phyloP scores from a whole-genome alignment of 1,140 invertebrate genomes.

The Cydia amplana region DNA sequence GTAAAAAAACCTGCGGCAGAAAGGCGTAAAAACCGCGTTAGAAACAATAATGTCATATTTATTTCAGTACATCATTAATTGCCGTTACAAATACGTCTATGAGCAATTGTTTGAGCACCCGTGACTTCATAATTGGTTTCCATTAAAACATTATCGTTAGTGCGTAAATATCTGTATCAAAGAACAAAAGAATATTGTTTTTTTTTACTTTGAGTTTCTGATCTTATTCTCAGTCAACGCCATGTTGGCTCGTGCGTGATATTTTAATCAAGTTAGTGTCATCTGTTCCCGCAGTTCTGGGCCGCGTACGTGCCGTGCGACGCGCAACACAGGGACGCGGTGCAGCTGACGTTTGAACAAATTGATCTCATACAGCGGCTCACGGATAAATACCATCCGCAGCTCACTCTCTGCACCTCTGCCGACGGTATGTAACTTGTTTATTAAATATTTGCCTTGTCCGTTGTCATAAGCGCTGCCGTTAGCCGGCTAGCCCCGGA shows the following conservation, averaged over 20 bases:
- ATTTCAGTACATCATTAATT: no score
- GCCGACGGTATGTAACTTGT: constrained; percentile 82
- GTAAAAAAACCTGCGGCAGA: no score
- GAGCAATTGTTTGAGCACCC: no score
- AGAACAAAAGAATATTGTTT: background rate
- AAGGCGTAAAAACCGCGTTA: no score
- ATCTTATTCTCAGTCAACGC: constrained; percentile 52
- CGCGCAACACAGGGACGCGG: constrained; percentile 91
- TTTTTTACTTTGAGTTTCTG: background rate
- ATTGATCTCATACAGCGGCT: constrained; percentile 92
- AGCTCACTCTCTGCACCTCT: constrained; percentile 88
- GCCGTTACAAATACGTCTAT: no score
- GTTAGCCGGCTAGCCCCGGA: background rate
- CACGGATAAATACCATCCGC: constrained; percentile 88
- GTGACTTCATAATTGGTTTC: no score
- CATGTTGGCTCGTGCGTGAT: constrained; percentile 60
- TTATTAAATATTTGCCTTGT: constrained; percentile 32
- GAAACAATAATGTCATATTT: no score
- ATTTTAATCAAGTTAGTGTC: constrained; percentile 58
- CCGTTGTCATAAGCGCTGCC: background rate
- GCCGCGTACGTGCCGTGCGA: constrained; percentile 92
- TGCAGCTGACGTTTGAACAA: constrained; percentile 91
- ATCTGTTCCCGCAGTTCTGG: constrained; percentile 86
- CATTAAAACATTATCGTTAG: no score
- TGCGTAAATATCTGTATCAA: no score